phyloP scores from a whole-genome alignment of 2,888 invertebrate species.

The Philereme transversata region DNA sequence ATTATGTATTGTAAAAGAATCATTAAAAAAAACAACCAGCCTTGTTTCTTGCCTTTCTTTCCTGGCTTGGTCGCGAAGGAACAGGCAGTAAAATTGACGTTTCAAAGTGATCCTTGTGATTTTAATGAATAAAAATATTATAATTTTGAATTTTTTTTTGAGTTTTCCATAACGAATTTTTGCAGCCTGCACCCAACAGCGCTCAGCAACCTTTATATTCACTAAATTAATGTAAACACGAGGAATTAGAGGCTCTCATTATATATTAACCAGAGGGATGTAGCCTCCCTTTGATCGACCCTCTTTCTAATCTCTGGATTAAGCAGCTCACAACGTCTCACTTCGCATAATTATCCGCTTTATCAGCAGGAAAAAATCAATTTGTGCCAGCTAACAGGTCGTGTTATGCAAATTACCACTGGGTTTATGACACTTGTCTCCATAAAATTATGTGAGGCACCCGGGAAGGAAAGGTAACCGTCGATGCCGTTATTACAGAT shows the following conservation, averaged over 20 bases:
- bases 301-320: conserved; percentile 71
- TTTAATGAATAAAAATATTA: too few relatives aligned
- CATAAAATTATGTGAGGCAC: conserved; percentile 22
- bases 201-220: conserved; percentile 43
- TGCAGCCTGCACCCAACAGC: too few relatives aligned
- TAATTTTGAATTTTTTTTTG: too few relatives aligned
- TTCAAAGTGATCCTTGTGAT: too few relatives aligned
- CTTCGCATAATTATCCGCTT: conserved; percentile 76
- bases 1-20: too few relatives aligned
- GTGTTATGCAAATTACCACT: conserved; percentile 35
- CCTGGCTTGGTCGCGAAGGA: too few relatives aligned
- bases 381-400: conserved; percentile 50
- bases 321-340: conserved; percentile 66
- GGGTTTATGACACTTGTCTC: conserved; percentile 31
- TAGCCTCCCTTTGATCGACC: conserved; percentile 72
- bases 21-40: too few relatives aligned
- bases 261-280: conserved; percentile 76
- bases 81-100: too few relatives aligned
- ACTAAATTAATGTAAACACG: conserved; percentile 77
- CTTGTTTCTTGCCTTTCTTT: too few relatives aligned
- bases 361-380: conserved; percentile 69
- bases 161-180: too few relatives aligned
- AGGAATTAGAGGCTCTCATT: conserved; percentile 71
- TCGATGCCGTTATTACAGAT: conserved; percentile 14
- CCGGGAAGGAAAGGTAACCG: conserved; percentile 1